Evolutionary conservation across 2,888 invertebrate genomes (phyloP).

Genomic region (Bembecia ichneumoniformis): DNA sequence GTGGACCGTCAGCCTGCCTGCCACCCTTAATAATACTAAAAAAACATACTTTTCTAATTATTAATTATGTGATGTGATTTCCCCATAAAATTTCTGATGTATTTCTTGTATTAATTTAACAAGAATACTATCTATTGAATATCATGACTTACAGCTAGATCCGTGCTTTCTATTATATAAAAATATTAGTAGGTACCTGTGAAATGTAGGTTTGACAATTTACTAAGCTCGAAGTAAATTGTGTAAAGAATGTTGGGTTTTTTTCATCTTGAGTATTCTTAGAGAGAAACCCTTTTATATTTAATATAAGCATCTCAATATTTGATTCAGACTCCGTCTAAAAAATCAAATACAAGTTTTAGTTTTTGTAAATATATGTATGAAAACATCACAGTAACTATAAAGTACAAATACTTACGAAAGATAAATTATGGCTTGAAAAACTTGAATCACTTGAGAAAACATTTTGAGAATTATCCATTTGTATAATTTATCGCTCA

Average conservation of each 20-base stretch:
- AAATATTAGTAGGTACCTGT: slow-evolving; percentile 32
- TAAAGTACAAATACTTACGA: no score
- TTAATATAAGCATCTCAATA: slow-evolving; percentile 23
- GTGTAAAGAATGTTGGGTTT: slow-evolving; percentile 19
- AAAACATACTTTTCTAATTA: no score
- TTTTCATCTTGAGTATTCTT: slow-evolving; percentile 14
- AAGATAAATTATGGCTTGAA: slow-evolving; percentile 14
- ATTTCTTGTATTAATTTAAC: no score
- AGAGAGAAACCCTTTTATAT: slow-evolving; percentile 27
- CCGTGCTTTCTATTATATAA: no score
- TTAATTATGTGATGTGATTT: no score
- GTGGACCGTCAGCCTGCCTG: no score
- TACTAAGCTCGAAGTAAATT: slow-evolving; percentile 29
- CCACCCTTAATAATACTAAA: no score
- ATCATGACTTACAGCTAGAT: no score
- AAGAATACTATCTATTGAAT: no score
- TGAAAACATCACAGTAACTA: no score
- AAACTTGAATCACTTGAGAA: slow-evolving; percentile 27
- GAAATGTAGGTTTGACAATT: slow-evolving; percentile 37
- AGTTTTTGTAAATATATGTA: no score
- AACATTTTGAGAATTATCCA: slow-evolving; percentile 45
- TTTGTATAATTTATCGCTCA: slow-evolving; percentile 8
- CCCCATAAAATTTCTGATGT: no score
- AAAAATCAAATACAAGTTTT: background rate
- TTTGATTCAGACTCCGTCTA: slow-evolving; percentile 31